Evolutionary conservation across 2,113 vertebrate genomes (phyloP).

Genomic region (Ceuthmochares aereus): DNA sequence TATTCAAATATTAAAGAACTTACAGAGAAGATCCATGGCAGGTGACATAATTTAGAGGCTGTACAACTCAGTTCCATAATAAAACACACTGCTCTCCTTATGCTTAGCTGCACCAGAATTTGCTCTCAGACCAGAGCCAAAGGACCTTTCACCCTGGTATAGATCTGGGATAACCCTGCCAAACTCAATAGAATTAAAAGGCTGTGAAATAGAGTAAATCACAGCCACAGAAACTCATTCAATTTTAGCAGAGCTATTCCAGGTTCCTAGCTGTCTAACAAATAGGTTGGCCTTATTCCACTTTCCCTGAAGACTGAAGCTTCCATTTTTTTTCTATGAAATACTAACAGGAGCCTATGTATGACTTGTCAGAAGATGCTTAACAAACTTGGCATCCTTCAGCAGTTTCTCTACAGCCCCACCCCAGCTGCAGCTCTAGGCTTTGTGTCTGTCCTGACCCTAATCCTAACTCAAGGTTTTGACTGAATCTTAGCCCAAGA

Average conservation of each 20-base stretch:
- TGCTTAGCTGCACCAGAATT: background rate
- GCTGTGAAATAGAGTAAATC: conserved; percentile 42
- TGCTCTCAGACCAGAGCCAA: background rate
- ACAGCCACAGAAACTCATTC: conserved; percentile 18
- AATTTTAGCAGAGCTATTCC: conserved; percentile 15
- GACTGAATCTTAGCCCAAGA: background rate
- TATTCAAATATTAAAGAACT: conserved; percentile 54
- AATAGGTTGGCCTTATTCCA: conserved; percentile 48
- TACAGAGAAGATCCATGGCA: background rate
- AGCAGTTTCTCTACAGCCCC: background rate
- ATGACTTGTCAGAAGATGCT: background rate
- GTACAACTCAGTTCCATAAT: background rate
- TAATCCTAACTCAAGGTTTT: background rate
- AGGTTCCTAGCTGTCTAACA: conserved; percentile 41
- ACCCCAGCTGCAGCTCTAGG: background rate
- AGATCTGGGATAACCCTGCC: conserved; percentile 30
- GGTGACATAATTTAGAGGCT: background rate
- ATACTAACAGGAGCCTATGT: background rate
- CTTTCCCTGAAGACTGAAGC: conserved; percentile 20
- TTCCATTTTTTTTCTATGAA: background rate
- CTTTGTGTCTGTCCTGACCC: background rate
- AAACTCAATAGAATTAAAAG: conserved; percentile 41
- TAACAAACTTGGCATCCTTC: background rate
- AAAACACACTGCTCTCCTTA: background rate
- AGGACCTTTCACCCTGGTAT: conserved; percentile 8